phyloP scores from a whole-genome alignment of 2,797 vertebrate species.

The Gymnodraco acuticeps region DNA sequence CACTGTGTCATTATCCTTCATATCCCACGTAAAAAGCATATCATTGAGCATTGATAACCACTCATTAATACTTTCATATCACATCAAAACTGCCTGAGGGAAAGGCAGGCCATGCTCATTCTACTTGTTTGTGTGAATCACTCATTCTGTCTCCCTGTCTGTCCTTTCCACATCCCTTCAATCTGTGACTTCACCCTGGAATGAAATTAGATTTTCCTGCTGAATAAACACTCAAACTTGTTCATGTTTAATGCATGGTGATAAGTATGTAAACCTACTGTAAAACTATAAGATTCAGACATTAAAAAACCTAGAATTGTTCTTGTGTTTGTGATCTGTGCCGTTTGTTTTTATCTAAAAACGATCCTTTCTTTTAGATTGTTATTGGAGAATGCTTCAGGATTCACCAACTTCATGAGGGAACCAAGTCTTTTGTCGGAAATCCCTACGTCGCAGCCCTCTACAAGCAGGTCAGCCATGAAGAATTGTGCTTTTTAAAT shows the following conservation, averaged over 20 bases:
- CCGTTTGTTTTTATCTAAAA: constrained; percentile 16
- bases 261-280: constrained; percentile 11
- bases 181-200: constrained; percentile 35
- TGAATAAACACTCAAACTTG: constrained; percentile 57
- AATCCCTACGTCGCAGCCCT: constrained; percentile 95
- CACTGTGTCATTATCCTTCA: constrained; percentile 39
- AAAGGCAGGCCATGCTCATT: constrained; percentile 84
- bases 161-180: constrained; percentile 32
- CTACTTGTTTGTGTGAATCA: constrained; percentile 59
- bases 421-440: constrained; percentile 91
- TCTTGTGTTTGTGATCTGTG: not conserved
- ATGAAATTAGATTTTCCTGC: constrained; percentile 46
- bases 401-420: constrained; percentile 93
- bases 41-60: constrained; percentile 39
- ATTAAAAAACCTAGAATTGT: not conserved
- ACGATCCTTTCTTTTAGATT: constrained; percentile 83
- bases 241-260: constrained; percentile 36
- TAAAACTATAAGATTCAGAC: not conserved
- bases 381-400: constrained; percentile 96
- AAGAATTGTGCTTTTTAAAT: not conserved
- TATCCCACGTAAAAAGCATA: constrained; percentile 23
- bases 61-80: constrained; percentile 43
- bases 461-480: constrained; percentile 89
- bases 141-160: constrained; percentile 46
- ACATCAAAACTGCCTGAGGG: constrained; percentile 76